Evolutionary conservation across 2,797 vertebrate genomes (phyloP).

Genomic region (Phoeniculus purpureus): DNA sequence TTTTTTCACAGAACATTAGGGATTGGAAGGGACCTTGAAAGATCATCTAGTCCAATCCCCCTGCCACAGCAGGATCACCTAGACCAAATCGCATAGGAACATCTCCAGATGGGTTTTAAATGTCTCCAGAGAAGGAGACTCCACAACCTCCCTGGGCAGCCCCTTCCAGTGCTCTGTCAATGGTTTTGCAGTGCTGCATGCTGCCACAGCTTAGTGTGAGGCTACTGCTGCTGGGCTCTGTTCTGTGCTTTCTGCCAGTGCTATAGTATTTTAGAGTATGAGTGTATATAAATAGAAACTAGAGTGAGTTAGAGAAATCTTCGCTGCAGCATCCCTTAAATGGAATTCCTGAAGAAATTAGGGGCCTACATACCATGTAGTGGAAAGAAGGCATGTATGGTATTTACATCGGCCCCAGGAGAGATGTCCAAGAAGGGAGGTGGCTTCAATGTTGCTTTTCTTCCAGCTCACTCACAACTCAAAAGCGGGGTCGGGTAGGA

Average conservation of each 20-base stretch:
- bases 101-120: too few species aligned
- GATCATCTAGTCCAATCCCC: too few species aligned
- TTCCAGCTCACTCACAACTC: background rate
- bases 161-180: too few species aligned
- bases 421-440: background rate
- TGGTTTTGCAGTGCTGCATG: background rate
- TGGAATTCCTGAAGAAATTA: constrained; percentile 32
- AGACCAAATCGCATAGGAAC: too few species aligned
- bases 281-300: background rate
- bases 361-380: background rate
- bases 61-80: too few species aligned
- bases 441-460: constrained; percentile 9
- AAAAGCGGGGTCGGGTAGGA: background rate
- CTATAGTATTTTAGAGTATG: background rate
- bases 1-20: too few species aligned
- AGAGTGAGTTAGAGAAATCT: background rate
- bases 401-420: background rate
- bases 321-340: background rate
- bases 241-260: background rate
- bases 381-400: background rate
- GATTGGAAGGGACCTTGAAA: too few species aligned
- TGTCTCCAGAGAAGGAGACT: too few species aligned
- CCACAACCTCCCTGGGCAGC: too few species aligned
- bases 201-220: constrained; percentile 14
- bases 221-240: background rate